phyloP scores from a whole-genome alignment of 2,888 invertebrate species.

The Nebria brevicollis region DNA sequence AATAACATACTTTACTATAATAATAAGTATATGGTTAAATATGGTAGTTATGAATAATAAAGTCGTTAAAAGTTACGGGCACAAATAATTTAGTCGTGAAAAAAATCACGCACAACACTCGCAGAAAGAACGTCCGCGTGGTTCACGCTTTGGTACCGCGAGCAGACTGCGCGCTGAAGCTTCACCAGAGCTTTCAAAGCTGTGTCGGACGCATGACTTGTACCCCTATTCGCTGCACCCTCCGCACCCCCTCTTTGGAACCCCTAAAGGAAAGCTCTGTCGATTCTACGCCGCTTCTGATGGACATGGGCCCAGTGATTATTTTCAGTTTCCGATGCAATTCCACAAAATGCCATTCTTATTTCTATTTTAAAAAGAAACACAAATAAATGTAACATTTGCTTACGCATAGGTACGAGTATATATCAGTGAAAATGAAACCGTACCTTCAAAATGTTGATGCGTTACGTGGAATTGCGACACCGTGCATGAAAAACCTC shows the following conservation, averaged over 20 bases:
- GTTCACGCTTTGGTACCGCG: neutral
- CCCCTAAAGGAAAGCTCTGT: neutral
- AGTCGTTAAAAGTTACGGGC: neutral
- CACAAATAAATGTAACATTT: too few species aligned
- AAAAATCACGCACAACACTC: neutral
- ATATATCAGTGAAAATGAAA: too few species aligned
- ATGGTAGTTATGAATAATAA: neutral
- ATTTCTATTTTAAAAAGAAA: too few species aligned
- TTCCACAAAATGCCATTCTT: neutral
- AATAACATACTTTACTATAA: neutral
- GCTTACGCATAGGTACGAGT: too few species aligned
- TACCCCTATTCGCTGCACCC: neutral
- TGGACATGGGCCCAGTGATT: neutral
- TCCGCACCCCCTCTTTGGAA: neutral
- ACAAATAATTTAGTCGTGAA: neutral
- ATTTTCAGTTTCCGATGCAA: neutral
- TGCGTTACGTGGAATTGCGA: too few species aligned
- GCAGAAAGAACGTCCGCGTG: neutral
- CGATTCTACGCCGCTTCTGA: neutral
- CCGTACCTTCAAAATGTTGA: too few species aligned
- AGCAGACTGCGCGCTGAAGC: neutral
- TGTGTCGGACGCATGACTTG: neutral
- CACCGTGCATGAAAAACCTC: too few species aligned
- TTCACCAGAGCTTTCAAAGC: neutral
- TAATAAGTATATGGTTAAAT: neutral